Base-by-base conservation (phyloP, 2,888 invertebrate genomes). In the Chymomyza amoena region DNA sequence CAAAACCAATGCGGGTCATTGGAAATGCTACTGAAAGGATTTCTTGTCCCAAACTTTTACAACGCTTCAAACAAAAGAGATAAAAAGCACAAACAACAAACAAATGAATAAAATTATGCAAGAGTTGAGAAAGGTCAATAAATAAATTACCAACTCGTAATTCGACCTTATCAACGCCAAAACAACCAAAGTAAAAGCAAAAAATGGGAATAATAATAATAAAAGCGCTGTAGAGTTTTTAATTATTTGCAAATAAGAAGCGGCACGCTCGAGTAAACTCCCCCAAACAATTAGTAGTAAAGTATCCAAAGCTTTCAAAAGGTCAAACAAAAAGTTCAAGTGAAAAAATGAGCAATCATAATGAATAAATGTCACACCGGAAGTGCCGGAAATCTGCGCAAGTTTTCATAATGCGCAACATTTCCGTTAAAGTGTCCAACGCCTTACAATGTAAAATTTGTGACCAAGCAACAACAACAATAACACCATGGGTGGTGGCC, bases 291-390 rank as follows among this genome's bases (percentile, higher is more conserved):
- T 54, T 16, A 54, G 20, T 9, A 54, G 16, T 54, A 59, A 60
- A 54, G 54, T 54, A 54, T 18, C 50, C 36, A 15, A 60, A 36
- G 36, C 60, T 36, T 36, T 61, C 50, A 57, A 57, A 57, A 57
- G 57, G 52, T 45, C 39, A 54, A 54, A 57, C 20, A 57, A 57
- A 57, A 15, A 20, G 20, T 57, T 10, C 15, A 16, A 57, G 50
- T 54, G 20, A 62, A 39, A 73, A 88, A 81, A 76, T 78, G 82
- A 78, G 75, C 78, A 88, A 88, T 86, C 88, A 86, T 86, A 86
- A 84, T 88, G 78, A 84, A 84, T 84, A 86, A 84, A 86, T 88
- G 88, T 84, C 88, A 80, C 81, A 84, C 87, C 88, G 88, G 84
- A 86, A 86, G 77, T 71, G 75, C 61, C 76, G 88, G 84, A 86